Evolutionary conservation across 1,140 invertebrate species (phyloP).

Genomic region (Bilobella aurantiaca): DNA sequence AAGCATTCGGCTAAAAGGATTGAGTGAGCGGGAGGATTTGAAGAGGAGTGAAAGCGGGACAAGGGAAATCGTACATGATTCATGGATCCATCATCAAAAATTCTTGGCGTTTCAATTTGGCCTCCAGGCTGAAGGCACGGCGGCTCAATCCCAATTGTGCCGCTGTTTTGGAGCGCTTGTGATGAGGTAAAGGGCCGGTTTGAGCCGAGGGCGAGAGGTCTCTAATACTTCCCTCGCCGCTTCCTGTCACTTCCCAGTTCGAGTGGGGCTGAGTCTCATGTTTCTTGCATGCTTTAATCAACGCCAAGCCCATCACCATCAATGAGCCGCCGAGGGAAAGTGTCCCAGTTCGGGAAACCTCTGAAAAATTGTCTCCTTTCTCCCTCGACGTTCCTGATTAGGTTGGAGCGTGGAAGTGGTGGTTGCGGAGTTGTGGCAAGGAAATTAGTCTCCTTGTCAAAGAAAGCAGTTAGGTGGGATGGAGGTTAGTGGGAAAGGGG

Average conservation of each 20-base stretch:
- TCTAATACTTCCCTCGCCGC: too few species aligned
- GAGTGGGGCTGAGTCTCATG: not conserved
- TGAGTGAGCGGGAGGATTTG: too few species aligned
- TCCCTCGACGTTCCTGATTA: not conserved
- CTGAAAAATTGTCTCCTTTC: not conserved
- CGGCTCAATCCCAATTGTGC: too few species aligned
- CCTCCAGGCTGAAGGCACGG: too few species aligned
- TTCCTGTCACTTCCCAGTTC: not conserved
- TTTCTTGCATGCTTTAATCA: conserved; percentile 5
- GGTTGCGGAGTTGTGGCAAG: not conserved
- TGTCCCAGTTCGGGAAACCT: not conserved
- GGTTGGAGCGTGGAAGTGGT: not conserved
- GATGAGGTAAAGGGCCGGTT: not conserved
- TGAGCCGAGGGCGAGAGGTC: not conserved
- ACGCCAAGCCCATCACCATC: not conserved
- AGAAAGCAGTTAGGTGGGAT: not conserved
- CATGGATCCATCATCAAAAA: too few species aligned
- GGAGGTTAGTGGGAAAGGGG: not conserved
- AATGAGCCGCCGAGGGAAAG: not conserved
- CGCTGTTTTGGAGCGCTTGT: too few species aligned
- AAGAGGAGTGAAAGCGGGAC: too few species aligned
- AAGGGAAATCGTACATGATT: too few species aligned
- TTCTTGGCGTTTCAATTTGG: too few species aligned
- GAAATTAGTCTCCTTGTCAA: not conserved
- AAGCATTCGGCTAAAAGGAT: too few species aligned